Evolutionary conservation across 2,113 vertebrate genomes (phyloP).

Genomic region (Ifrita kowaldi): DNA sequence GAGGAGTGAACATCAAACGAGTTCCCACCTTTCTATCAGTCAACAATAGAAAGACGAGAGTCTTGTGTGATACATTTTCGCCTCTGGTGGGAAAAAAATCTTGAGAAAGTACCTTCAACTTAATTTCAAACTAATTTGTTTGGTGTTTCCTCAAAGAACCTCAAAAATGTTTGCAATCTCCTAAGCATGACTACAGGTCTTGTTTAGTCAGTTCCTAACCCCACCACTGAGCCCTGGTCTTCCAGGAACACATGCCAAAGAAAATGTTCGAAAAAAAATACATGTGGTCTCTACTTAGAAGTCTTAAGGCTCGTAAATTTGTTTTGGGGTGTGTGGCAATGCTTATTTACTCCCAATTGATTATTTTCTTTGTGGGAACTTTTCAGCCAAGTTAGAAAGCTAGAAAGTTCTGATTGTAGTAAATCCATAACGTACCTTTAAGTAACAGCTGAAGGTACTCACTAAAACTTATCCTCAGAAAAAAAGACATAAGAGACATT

Average conservation of each 20-base stretch:
- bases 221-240: neutral
- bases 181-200: neutral
- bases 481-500: neutral
- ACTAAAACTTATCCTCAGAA: neutral
- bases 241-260: conserved; percentile 41
- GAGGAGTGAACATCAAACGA: neutral
- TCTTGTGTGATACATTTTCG: neutral
- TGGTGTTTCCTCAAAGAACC: neutral
- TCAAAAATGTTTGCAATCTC: neutral
- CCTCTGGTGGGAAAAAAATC: neutral
- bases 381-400: neutral
- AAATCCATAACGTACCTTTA: neutral
- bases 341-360: neutral
- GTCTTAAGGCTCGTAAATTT: neutral
- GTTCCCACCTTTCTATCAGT: neutral
- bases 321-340: neutral
- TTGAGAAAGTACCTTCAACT: neutral
- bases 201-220: neutral
- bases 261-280: neutral
- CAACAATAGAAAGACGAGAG: neutral
- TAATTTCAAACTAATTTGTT: neutral
- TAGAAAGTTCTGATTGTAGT: neutral
- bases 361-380: neutral
- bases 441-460: neutral
- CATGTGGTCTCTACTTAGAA: neutral